Percentiles rank a stretch among this genome's conserved stretches.
These are phyloP conservation scores for Pyrgilauda ruficollis DNA, from an alignment of 2,113 vertebrate genomes.

Conservation along the genomic window DNA sequence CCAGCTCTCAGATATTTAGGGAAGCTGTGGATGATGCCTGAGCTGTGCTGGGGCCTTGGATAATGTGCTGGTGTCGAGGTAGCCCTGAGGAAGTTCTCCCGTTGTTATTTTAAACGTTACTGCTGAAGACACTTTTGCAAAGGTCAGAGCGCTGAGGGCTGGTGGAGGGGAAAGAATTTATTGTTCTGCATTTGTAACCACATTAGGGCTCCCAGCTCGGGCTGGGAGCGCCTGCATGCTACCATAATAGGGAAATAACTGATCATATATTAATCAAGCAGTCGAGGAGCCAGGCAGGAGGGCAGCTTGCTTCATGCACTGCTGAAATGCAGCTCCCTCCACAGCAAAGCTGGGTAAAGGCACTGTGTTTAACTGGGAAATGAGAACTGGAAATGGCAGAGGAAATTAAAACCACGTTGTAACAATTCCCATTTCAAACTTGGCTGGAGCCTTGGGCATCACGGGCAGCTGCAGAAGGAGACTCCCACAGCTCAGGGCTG, in stretches of 20 bases:
- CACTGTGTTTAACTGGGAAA: background rate
- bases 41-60: background rate
- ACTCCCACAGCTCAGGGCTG: background rate
- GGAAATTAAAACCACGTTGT: background rate
- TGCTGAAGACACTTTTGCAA: background rate
- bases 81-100: background rate
- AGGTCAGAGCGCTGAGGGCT: background rate
- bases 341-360: conserved; percentile 14
- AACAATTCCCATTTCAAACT: background rate
- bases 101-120: background rate
- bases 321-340: conserved; percentile 1
- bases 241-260: conserved; percentile 48
- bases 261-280: conserved; percentile 54
- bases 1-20: background rate
- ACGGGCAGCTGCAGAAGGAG: background rate
- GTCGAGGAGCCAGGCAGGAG: background rate
- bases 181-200: conserved; percentile 18
- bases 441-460: background rate
- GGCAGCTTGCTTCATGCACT: background rate
- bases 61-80: background rate
- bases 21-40: background rate
- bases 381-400: background rate
- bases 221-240: background rate
- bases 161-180: background rate
- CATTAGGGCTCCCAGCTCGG: conserved; percentile 22